Evolutionary conservation across 2,113 vertebrate genomes (phyloP).

Genomic region (Holacanthus passer): DNA sequence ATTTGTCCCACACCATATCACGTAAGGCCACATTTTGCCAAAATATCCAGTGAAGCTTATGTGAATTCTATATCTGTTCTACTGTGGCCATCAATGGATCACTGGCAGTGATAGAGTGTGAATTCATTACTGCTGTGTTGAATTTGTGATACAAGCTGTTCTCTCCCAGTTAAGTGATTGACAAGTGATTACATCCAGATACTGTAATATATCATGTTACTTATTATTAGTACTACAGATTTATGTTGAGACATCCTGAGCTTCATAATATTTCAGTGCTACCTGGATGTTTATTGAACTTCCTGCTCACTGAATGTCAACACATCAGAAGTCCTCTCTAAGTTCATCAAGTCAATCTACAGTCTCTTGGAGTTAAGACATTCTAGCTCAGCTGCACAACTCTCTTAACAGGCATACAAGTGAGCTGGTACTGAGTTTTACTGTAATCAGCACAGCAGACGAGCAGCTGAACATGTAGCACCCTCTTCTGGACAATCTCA

Average conservation of each 20-base stretch:
- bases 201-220: not conserved
- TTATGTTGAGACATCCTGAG: not conserved
- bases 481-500: constrained; percentile 35
- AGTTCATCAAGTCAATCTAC: constrained; percentile 10
- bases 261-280: not conserved
- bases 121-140: not conserved
- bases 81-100: not conserved
- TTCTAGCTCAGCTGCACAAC: not conserved
- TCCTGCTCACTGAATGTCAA: not conserved
- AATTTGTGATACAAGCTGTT: not conserved
- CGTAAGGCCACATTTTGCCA: too few species aligned
- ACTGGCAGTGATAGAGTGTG: too few species aligned
- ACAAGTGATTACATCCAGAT: not conserved
- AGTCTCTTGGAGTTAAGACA: not conserved
- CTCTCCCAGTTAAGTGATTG: not conserved
- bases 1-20: too few species aligned
- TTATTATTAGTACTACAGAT: not conserved
- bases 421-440: not conserved
- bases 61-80: too few species aligned
- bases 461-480: not conserved
- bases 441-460: not conserved
- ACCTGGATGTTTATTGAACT: not conserved
- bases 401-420: not conserved
- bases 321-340: not conserved
- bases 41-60: too few species aligned